Evolutionary conservation across 2,888 invertebrate genomes (phyloP).

Genomic region (Ceramica pisi): DNA sequence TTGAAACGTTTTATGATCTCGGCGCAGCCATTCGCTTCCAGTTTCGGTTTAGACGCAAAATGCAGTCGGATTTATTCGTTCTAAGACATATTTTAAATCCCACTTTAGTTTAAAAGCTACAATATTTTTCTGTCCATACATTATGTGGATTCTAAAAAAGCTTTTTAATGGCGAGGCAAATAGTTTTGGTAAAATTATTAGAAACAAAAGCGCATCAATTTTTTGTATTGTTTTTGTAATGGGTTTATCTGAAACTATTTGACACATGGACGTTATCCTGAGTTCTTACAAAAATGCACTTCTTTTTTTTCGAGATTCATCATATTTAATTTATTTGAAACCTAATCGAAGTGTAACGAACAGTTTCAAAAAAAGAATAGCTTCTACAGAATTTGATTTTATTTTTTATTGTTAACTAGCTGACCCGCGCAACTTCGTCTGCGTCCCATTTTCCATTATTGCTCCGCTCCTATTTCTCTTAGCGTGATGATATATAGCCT

Average conservation of each 20-base stretch:
- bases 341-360: too few relatives aligned
- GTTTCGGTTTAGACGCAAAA: constrained; percentile 48
- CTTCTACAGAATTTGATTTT: too few relatives aligned
- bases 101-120: constrained; percentile 12
- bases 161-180: constrained; percentile 7
- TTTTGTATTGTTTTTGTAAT: not conserved
- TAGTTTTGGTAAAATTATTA: not conserved
- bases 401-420: too few relatives aligned
- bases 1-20: constrained; percentile 46
- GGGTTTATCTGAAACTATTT: constrained; percentile 14
- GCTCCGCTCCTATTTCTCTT: too few relatives aligned
- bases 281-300: too few relatives aligned
- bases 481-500: too few relatives aligned
- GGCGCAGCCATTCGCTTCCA: constrained; percentile 29
- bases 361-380: too few relatives aligned
- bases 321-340: too few relatives aligned
- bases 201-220: not conserved
- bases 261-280: too few relatives aligned
- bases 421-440: too few relatives aligned
- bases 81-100: constrained; percentile 32
- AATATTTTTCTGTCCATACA: constrained; percentile 15
- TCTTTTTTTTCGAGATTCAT: too few relatives aligned
- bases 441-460: too few relatives aligned
- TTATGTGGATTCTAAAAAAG: constrained; percentile 32
- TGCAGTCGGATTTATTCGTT: constrained; percentile 41